Evolutionary conservation across 2,797 vertebrate species (phyloP).

Genomic region (Enteromius afrohamiltoni): DNA sequence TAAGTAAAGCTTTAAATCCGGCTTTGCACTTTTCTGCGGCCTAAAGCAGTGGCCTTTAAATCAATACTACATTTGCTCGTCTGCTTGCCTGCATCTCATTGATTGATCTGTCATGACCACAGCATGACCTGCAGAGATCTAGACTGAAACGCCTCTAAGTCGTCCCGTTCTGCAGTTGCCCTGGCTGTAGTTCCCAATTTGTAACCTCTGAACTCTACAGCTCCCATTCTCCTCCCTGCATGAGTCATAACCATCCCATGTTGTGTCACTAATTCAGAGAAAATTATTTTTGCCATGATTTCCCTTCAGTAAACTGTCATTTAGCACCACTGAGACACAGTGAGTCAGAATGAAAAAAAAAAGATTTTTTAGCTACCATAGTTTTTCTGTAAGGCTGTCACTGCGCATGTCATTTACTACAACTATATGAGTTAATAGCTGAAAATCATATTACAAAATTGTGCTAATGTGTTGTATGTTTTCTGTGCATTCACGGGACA

Average conservation of each 20-base stretch:
- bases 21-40: neutral
- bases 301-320: neutral
- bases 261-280: neutral
- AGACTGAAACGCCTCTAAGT: neutral
- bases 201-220: conserved; percentile 8
- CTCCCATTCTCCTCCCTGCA: neutral
- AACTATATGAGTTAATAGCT: too few relatives aligned
- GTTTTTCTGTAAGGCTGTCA: neutral
- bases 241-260: neutral
- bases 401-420: neutral
- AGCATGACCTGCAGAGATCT: conserved; percentile 15
- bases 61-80: conserved; percentile 39
- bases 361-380: neutral
- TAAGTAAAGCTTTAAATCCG: neutral
- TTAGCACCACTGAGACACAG: neutral
- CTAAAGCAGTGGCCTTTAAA: conserved; percentile 12
- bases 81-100: conserved; percentile 27
- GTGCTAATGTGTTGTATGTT: neutral
- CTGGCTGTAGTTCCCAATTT: neutral
- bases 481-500: neutral
- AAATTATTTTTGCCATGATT: neutral
- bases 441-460: too few relatives aligned
- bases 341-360: neutral
- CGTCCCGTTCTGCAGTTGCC: neutral
- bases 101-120: conserved; percentile 38